Conservation (phyloP, 1,140 invertebrate species). For the Leptopilina boulardi region DNA sequence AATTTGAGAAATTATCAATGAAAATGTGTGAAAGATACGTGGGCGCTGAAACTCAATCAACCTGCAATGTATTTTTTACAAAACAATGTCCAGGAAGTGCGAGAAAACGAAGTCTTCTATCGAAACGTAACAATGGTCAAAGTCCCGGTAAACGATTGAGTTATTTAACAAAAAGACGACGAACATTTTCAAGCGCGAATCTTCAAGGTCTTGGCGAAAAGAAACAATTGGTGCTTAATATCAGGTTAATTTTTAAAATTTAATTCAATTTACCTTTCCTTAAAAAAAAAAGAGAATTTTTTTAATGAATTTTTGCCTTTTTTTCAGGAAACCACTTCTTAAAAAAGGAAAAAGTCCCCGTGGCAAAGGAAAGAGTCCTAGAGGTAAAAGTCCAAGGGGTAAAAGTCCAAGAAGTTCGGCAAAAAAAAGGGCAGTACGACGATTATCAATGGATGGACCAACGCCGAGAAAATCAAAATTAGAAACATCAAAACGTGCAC, state of each 20-base stretch:
- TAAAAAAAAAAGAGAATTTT: neutral
- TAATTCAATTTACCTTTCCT: neutral
- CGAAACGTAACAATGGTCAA: constrained; percentile 76
- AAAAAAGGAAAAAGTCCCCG: constrained; percentile 56
- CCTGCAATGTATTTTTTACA: constrained; percentile 79
- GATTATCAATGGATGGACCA: constrained; percentile 59
- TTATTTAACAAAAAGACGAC: constrained; percentile 80
- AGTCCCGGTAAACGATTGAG: constrained; percentile 82
- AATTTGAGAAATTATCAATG: constrained; percentile 78
- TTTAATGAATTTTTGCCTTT: constrained; percentile 22
- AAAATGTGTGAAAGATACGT: constrained; percentile 80
- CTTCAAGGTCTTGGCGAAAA: constrained; percentile 69
- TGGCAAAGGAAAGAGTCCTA: constrained; percentile 68
- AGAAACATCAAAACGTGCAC: constrained; percentile 78
- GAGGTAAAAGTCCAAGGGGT: constrained; percentile 64
- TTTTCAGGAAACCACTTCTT: constrained; percentile 61
- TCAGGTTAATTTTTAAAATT: constrained; percentile 62
- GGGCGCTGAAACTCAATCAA: constrained; percentile 81
- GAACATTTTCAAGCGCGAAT: constrained; percentile 80
- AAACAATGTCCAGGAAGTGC: constrained; percentile 76
- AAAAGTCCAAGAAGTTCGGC: constrained; percentile 70
- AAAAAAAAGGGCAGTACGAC: constrained; percentile 65
- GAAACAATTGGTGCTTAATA: constrained; percentile 64
- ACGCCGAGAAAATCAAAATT: constrained; percentile 67
- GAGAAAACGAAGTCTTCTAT: constrained; percentile 76